Evolutionary conservation across 2,888 invertebrate species (phyloP), one percentile per base, ranked within the genome.

Genomic region (Scrobipalpa costella): DNA sequence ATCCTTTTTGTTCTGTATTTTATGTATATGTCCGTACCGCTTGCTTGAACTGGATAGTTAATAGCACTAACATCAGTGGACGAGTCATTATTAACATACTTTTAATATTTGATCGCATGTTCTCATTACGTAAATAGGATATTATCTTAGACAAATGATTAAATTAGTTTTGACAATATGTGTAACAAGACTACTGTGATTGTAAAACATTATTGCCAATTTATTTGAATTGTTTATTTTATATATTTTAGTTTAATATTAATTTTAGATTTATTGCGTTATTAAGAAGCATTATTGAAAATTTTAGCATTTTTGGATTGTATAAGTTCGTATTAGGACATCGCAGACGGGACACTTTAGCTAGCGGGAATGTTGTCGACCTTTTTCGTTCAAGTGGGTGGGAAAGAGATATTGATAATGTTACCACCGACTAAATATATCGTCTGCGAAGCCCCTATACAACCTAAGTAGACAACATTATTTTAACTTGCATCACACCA

Each of bases 121-220:
- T 67, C 68, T 65, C 66, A 69, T 70, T 74, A 67, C 76, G 71
- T 76, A 75, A 73, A 69, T 80, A 77, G 71, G 65, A 73, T 66
- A 49, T 61, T 75, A 72, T 73, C 66, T 69, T 64, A 70, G 47
- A 65, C 73, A 71, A 71, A 70, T 63, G 66, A 66, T 64, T 62
- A 19, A 61, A 17, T 55, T 57, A 61, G 44, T 63, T 65, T 64
- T 57, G 57, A 63, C 52, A 64, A 60, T 64, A 70, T 72, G 71
- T 75, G 64, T 75, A 75, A 74, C 75, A 78, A 77, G 76, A 80
- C 77, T 82, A 78, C 83, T 83, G 83, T 84, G 83, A 84, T 83
- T 79, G 73, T 77, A 72, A 77, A 78, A 77, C 73, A 75, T 75
- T 76, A 77, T 79, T 79, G 79, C 75, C 77, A 76, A 73, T 74